Evolutionary conservation across 2,888 invertebrate species (phyloP).

Genomic region (Pollenia amentaria): DNA sequence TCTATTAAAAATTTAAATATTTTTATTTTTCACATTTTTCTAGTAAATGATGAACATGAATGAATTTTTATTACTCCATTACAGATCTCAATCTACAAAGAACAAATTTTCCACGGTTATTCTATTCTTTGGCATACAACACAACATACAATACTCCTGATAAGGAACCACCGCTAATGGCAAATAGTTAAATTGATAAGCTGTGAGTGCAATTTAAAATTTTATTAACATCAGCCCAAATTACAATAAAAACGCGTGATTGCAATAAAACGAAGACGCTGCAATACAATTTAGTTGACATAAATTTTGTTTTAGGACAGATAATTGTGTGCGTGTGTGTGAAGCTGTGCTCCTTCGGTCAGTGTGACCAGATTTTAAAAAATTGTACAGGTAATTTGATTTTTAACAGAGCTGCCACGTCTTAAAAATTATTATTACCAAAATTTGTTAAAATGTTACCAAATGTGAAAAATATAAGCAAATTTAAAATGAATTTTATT

Average conservation of each 20-base stretch:
- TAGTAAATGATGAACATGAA: conserved; percentile 6
- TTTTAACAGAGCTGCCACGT: too few relatives aligned
- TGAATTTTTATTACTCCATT: conserved; percentile 51
- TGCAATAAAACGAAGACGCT: conserved; percentile 19
- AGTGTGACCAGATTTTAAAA: too few relatives aligned
- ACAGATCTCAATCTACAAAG: conserved; percentile 17
- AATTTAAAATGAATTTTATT: too few relatives aligned
- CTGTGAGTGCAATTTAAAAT: conserved; percentile 33
- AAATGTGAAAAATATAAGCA: too few relatives aligned
- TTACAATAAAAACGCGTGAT: conserved; percentile 49
- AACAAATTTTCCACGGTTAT: too few relatives aligned
- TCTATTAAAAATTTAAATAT: conserved; percentile 34
- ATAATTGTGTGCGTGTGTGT: too few relatives aligned
- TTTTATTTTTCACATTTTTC: conserved; percentile 9
- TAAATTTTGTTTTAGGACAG: neutral
- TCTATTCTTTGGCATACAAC: too few relatives aligned
- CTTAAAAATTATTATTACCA: too few relatives aligned
- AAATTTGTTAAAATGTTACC: too few relatives aligned
- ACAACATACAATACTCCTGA: conserved; percentile 10
- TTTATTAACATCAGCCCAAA: conserved; percentile 36
- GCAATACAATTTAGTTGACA: neutral
- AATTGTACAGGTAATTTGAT: too few relatives aligned
- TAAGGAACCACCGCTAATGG: conserved; percentile 45
- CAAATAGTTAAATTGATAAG: conserved; percentile 23
- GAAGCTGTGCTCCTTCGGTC: too few relatives aligned